These are phyloP conservation scores for Anoura caudifer DNA, from an alignment of 2,113 vertebrate genomes.

Conservation along the genomic window DNA sequence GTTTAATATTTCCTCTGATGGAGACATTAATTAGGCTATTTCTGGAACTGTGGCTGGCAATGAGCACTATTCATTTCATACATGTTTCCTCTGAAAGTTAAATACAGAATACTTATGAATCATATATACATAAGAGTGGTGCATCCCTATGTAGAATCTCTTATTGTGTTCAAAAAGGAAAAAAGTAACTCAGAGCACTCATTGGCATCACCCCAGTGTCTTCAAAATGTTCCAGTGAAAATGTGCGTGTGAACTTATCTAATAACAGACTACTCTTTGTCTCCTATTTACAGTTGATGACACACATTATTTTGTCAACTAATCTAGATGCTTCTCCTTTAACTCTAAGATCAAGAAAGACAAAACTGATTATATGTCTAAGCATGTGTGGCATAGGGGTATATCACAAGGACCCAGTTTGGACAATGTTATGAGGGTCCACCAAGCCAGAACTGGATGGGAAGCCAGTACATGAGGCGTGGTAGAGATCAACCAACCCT, in stretches of 20 bases:
- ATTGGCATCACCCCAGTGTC: neutral
- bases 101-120: neutral
- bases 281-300: neutral
- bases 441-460: neutral
- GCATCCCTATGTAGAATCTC: neutral
- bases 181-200: neutral
- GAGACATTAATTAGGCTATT: neutral
- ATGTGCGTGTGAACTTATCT: neutral
- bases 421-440: neutral
- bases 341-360: neutral
- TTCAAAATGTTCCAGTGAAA: neutral
- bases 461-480: neutral
- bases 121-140: neutral
- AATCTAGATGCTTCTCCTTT: neutral
- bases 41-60: neutral
- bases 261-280: neutral
- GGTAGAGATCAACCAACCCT: neutral
- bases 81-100: neutral
- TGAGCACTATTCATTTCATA: neutral
- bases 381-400: accelerated
- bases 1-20: neutral
- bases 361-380: neutral
- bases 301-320: neutral
- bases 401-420: neutral
- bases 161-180: neutral